Percentiles rank a stretch among this genome's conserved stretches.
These are phyloP conservation scores for Podarcis siculus DNA, from an alignment of 2,797 vertebrate genomes.

Conservation along the genomic window DNA sequence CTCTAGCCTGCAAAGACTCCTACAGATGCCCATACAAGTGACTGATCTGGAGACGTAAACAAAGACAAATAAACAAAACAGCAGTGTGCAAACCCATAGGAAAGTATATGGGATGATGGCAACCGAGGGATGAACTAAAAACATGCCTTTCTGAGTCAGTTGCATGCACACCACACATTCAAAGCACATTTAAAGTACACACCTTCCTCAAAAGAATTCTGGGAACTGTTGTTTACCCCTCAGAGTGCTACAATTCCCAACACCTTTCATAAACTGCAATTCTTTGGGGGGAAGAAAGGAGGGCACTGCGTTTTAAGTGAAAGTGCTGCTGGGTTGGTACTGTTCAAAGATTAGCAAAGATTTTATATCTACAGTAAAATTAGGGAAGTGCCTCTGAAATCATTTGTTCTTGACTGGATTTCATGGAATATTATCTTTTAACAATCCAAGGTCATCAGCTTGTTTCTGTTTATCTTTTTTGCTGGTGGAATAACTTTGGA, in stretches of 20 bases:
- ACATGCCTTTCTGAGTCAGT: slow-evolving; percentile 77
- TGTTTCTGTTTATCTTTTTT: slow-evolving; percentile 52
- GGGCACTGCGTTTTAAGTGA: slow-evolving; percentile 81
- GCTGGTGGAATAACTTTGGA: slow-evolving; percentile 56
- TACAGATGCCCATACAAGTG: slow-evolving; percentile 52
- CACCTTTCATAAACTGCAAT: too few species aligned
- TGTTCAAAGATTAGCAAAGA: slow-evolving; percentile 77
- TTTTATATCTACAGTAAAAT: slow-evolving; percentile 75
- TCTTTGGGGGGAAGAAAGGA: not conserved
- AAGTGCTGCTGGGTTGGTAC: slow-evolving; percentile 72
- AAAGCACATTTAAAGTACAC: too few species aligned
- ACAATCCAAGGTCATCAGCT: slow-evolving; percentile 69
- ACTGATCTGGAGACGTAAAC: slow-evolving; percentile 65
- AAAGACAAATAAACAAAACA: slow-evolving; percentile 65
- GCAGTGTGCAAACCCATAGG: slow-evolving; percentile 67
- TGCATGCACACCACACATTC: too few species aligned
- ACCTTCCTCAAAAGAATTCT: too few species aligned
- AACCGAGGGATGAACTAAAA: slow-evolving; percentile 74
- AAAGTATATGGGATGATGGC: slow-evolving; percentile 73
- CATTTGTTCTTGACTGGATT: slow-evolving; percentile 62
- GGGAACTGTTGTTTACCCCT: too few species aligned
- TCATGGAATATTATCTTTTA: slow-evolving; percentile 53
- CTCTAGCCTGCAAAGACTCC: too few species aligned
- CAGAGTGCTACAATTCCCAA: too few species aligned
- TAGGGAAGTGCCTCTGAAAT: slow-evolving; percentile 72